Conservation (phyloP, 2,113 vertebrate genomes). For the Heteronetta atricapilla region DNA sequence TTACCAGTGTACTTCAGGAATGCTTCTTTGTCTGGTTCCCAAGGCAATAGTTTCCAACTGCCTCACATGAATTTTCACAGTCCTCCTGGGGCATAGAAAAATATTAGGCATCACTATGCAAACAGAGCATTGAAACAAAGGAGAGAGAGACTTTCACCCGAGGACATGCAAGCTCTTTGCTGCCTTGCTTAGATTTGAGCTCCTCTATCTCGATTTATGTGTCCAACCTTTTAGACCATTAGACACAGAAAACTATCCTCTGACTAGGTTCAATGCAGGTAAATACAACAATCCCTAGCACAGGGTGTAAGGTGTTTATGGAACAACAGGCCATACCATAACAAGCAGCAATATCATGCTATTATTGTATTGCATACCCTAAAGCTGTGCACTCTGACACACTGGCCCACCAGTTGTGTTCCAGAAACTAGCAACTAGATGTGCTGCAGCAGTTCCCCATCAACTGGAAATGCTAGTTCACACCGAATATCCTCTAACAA, state of each 20-base stretch:
- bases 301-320: neutral
- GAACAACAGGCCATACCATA: fast-evolving
- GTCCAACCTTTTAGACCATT: neutral
- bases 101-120: neutral
- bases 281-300: neutral
- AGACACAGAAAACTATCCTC: neutral
- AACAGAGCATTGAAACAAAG: neutral
- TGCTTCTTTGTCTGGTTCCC: neutral
- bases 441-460: neutral
- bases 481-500: neutral
- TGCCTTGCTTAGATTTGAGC: neutral
- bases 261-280: fast-evolving
- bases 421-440: too few species aligned
- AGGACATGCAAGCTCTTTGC: neutral
- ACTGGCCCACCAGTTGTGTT: fast-evolving
- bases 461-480: neutral
- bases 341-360: fast-evolving
- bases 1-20: neutral
- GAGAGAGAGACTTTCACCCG: fast-evolving
- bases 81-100: neutral
- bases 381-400: neutral
- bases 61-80: neutral
- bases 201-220: neutral
- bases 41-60: neutral
- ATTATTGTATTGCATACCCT: fast-evolving